Evolutionary conservation across 2,797 vertebrate species (phyloP), one percentile per base, ranked within the genome.

Genomic region (Alfaro cultratus): DNA sequence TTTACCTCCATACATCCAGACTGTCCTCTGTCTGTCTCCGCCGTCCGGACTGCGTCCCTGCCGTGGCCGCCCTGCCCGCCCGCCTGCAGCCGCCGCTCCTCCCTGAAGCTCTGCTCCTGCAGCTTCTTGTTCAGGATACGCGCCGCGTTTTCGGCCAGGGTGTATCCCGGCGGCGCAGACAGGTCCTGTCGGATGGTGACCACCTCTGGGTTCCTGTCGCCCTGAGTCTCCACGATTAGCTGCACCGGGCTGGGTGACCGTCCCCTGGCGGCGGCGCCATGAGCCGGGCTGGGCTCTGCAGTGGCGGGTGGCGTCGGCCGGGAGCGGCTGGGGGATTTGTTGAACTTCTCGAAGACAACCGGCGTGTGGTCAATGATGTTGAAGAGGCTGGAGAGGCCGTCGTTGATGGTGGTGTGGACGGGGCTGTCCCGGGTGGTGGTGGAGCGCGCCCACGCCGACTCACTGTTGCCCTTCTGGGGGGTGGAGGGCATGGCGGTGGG

Each of bases 361-460:
- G 98, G 97, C 10, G 96, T 98, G 89, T 99, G 98, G 94, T 99
- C 99, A 46, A 99, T 98, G 92, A 99, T 99, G 94, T 97, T 99
- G 94, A 99, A 99, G 89, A 99, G 96, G 94, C 99, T 99, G 92
- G 99, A 99, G 84, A 99, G 97, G 60, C 98, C 99, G 6, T 99
- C 98, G 0, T 97, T 99, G 94, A 99, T 99, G 91, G 98, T 98
- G 64, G 98, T 97, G 91, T 99, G 98, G 85, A 99, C 98, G 0
- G 98, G 99, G 91, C 98, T 99, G 93, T 99, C 98, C 3, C 98
- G 94, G 0, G 99, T 99, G 74, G 98, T 99, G 36, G 99, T 99
- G 64, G 99, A 99, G 57, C 99, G 96, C 1, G 99, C 99, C 99
- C 99, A 99, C 2, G 99, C 99, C 0, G 99, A 99, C 92, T 99